phyloP scores from a whole-genome alignment of 1,140 invertebrate genomes.

The Achatina immaculata region DNA sequence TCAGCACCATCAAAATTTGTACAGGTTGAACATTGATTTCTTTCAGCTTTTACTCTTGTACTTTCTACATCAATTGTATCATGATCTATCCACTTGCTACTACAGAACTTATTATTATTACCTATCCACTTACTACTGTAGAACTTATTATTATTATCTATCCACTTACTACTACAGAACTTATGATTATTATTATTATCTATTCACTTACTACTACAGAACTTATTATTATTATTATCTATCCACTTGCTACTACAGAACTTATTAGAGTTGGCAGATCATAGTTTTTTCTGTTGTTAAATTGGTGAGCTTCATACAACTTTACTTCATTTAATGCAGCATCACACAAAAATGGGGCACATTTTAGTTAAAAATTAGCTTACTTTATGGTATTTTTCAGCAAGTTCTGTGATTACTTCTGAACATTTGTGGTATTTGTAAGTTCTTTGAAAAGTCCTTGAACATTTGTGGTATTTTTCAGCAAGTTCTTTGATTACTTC shows the following conservation, averaged over 20 bases:
- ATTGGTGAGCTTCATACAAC: background rate
- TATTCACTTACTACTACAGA: background rate
- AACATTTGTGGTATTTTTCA: too few relatives aligned
- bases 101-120: background rate
- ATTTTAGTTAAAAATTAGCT: too few relatives aligned
- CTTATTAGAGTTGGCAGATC: background rate
- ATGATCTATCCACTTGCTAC: background rate
- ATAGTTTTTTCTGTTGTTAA: background rate
- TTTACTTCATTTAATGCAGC: background rate
- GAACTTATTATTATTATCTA: background rate
- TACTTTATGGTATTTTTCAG: too few relatives aligned
- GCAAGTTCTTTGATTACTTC: too few relatives aligned
- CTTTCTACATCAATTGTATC: too few relatives aligned
- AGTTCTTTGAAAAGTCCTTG: too few relatives aligned
- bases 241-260: background rate
- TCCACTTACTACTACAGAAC: background rate
- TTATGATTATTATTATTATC: background rate
- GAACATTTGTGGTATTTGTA: too few relatives aligned
- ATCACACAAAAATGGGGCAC: too few relatives aligned
- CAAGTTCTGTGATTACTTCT: too few relatives aligned
- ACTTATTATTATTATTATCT: background rate
- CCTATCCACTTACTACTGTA: background rate
- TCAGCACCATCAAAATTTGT: too few relatives aligned
- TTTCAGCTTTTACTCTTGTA: too few relatives aligned
- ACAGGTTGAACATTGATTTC: too few relatives aligned